Base-by-base conservation (phyloP, 2,888 invertebrate genomes). In the Morpho achilles region DNA sequence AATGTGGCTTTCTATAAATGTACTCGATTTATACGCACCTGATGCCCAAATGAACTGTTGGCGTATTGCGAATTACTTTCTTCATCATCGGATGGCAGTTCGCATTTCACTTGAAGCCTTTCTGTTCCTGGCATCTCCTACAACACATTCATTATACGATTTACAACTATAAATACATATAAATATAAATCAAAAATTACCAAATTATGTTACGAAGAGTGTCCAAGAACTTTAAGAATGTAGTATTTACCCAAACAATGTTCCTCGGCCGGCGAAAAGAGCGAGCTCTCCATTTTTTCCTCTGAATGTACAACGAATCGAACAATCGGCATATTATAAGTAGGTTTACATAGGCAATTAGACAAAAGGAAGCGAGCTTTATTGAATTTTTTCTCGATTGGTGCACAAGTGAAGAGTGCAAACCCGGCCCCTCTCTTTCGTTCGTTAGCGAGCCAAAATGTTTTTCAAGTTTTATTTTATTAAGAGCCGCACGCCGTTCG, bases 321-420 rank as follows among this genome's bases (percentile, higher is more conserved):
- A 79, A 78, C 77, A 74, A 74, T 76, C 58, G 63, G 69, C 70
- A 75, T 75, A 69, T 70, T 77, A 77, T 79, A 79, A 75, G 79
- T 84, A 84, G 72, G 75, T 82, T 79, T 82, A 82, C 80, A 80
- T 81, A 84, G 81, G 82, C 84, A 87, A 88, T 87, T 87, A 87
- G 84, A 86, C 80, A 82, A 84, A 84, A 82, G 85, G 84, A 87
- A 82, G 81, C 82, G 77, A 77, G 80, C 80, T 82, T 87, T 87
- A 87, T 87, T 86, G 87, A 87, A 87, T 87, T 88, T 87, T 85
- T 87, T 85, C 85, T 81, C 84, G 82, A 87, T 84, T 84, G 82
- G 81, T 82, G 83, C 84, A 83, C 82, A 84, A 84, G 80, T 75
- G 87, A 85, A 80, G 83, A 87, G 87, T 76, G 80, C 83, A 80